Evolutionary conservation across 2,113 vertebrate species (phyloP).

Genomic region (Phylloscopus trochiloides): DNA sequence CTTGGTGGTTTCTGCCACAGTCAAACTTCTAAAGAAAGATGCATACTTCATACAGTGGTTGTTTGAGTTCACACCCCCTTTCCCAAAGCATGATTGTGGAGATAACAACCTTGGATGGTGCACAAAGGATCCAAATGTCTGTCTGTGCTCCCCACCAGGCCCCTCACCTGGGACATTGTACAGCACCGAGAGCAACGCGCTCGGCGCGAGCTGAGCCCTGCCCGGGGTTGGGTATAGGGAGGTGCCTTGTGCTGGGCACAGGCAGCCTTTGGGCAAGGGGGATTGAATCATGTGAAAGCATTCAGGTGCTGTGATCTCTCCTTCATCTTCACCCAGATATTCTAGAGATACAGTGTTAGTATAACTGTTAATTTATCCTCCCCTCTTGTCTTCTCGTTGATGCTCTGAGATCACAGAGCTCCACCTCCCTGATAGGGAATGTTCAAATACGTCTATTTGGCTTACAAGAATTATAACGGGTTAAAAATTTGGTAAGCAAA

Average conservation of each 20-base stretch:
- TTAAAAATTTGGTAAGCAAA: neutral
- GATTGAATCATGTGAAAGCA: rapidly evolving
- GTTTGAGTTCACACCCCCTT: neutral
- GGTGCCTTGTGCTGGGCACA: neutral
- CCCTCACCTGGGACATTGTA: rapidly evolving
- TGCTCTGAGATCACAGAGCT: neutral
- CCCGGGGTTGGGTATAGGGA: rapidly evolving
- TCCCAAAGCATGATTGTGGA: rapidly evolving
- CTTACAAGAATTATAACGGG: neutral
- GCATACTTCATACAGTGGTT: neutral
- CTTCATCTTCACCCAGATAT: neutral
- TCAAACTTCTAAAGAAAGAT: neutral
- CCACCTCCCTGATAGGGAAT: neutral
- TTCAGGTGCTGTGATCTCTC: neutral
- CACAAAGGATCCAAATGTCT: neutral
- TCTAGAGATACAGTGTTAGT: neutral
- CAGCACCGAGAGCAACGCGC: rapidly evolving
- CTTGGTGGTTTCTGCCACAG: neutral
- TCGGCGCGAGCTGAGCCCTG: rapidly evolving
- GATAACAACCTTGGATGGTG: neutral
- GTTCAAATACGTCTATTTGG: neutral
- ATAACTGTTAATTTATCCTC: neutral
- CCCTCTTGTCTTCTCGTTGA: neutral
- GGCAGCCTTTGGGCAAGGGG: rapidly evolving
- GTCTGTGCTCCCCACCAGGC: neutral